Evolutionary conservation across 2,888 invertebrate species (phyloP).

Genomic region (Ctenicera cuprea): DNA sequence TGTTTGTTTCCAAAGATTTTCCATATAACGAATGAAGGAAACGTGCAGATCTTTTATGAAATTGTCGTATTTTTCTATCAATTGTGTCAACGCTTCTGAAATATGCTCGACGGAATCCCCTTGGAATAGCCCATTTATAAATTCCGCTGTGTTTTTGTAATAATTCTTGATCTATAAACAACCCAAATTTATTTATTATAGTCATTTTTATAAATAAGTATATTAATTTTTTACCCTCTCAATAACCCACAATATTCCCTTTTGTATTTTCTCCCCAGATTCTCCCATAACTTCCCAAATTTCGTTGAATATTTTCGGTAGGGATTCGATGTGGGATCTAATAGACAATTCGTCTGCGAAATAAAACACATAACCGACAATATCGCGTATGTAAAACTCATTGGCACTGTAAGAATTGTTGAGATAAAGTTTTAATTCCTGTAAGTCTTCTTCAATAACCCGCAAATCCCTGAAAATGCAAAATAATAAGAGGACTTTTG

Average conservation of each 20-base stretch:
- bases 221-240: constrained; percentile 74
- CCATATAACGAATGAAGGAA: constrained; percentile 81
- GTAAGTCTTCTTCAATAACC: constrained; percentile 83
- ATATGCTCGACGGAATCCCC: constrained; percentile 86
- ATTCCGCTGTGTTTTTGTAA: constrained; percentile 82
- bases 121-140: constrained; percentile 81
- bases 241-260: constrained; percentile 84
- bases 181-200: not conserved
- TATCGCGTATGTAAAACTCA: constrained; percentile 89
- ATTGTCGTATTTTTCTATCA: constrained; percentile 86
- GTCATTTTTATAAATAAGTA: not conserved
- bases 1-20: constrained; percentile 84
- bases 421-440: constrained; percentile 81
- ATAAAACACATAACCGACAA: constrained; percentile 81
- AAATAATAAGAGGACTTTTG: constrained; percentile 37
- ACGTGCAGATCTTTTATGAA: constrained; percentile 87
- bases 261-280: constrained; percentile 85
- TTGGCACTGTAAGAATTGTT: constrained; percentile 87
- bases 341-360: constrained; percentile 87
- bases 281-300: constrained; percentile 92
- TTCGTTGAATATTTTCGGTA: constrained; percentile 88
- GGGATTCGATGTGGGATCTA: constrained; percentile 83
- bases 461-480: constrained; percentile 76
- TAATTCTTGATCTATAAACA: constrained; percentile 78
- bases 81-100: constrained; percentile 80